A percentile compares a stretch with the other conserved stretches of the same genome.
These are phyloP conservation scores for Struthio camelus DNA, from an alignment of 2,113 vertebrate genomes.

Conservation along the genomic window DNA sequence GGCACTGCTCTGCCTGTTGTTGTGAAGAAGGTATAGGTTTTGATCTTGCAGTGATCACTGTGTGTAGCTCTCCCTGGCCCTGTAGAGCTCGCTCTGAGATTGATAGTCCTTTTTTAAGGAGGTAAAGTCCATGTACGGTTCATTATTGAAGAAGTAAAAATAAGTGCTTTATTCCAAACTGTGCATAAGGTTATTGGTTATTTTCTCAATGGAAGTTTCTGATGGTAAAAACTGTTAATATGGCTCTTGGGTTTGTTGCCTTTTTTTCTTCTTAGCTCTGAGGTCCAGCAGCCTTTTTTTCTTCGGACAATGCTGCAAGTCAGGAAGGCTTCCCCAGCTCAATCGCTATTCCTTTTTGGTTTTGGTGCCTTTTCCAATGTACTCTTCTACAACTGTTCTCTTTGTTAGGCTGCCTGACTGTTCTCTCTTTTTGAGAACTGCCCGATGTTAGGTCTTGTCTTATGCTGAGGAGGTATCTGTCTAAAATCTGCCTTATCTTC, in stretches of 20 bases:
- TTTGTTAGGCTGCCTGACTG: background rate
- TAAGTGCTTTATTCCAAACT: background rate
- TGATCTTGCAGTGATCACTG: background rate
- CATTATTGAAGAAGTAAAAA: background rate
- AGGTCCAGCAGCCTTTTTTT: background rate
- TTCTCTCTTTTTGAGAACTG: background rate
- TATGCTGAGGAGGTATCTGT: background rate
- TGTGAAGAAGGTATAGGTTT: background rate
- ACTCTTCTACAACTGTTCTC: fast-evolving
- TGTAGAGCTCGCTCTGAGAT: background rate
- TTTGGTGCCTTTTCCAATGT: background rate
- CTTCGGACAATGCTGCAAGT: background rate
- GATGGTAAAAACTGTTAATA: background rate
- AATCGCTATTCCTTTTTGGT: background rate
- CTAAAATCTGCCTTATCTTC: background rate
- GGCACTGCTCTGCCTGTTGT: background rate
- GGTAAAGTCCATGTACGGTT: background rate
- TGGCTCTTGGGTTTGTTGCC: background rate
- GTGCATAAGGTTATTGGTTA: background rate
- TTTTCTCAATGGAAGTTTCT: background rate
- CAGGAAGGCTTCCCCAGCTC: background rate
- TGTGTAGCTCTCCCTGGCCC: background rate
- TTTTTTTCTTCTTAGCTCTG: background rate
- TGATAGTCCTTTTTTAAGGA: background rate
- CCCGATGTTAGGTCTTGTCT: background rate